phyloP scores from a whole-genome alignment of 2,797 vertebrate species.

The Schizopygopsis pylzovi region DNA sequence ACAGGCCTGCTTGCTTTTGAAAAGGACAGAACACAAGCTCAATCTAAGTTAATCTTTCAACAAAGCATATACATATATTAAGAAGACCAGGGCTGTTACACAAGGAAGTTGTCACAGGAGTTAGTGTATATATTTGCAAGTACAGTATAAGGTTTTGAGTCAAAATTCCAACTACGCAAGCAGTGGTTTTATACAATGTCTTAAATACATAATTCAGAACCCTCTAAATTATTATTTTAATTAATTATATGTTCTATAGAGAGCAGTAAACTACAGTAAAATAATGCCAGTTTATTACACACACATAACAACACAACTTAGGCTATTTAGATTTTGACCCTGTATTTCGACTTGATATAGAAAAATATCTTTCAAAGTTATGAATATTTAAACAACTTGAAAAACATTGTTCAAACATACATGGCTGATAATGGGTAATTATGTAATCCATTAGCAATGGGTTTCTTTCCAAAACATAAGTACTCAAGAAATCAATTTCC shows the following conservation, averaged over 20 bases:
- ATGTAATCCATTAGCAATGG: neutral
- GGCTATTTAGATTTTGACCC: neutral
- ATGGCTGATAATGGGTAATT: conserved; percentile 10
- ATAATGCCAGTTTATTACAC: neutral
- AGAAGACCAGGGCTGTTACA: neutral
- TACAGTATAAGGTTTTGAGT: neutral
- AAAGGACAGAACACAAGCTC: conserved; percentile 26
- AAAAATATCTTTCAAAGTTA: neutral
- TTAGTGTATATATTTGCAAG: neutral
- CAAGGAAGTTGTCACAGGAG: neutral
- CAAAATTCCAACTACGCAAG: neutral
- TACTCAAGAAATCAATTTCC: neutral
- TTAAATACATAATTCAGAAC: neutral
- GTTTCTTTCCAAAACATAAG: neutral
- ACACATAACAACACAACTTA: neutral
- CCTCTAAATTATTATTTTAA: neutral
- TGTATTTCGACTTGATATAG: neutral
- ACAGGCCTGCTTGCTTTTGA: conserved; percentile 30
- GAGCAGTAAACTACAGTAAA: neutral
- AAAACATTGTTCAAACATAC: neutral
- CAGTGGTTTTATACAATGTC: neutral
- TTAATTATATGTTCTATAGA: neutral
- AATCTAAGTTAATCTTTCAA: neutral
- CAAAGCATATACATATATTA: neutral
- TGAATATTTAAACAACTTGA: neutral